Conservation (phyloP, 2,888 invertebrate species). For the Craniophora ligustri region DNA sequence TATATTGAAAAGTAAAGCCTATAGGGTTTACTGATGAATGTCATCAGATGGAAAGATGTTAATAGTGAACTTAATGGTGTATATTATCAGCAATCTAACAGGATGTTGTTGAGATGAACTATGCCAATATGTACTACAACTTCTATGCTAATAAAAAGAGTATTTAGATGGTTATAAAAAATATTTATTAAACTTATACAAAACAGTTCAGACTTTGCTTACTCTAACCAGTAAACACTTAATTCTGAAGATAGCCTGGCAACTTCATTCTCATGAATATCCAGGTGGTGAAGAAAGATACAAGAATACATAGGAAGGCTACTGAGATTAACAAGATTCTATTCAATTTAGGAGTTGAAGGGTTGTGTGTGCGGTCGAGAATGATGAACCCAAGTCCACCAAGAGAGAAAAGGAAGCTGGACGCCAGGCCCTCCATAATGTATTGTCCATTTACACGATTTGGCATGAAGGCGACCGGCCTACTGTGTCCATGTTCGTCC, state of each 20-base stretch:
- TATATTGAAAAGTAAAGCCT: too few relatives aligned
- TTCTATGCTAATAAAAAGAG: conserved; percentile 17
- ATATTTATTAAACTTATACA: conserved; percentile 74
- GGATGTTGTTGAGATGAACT: too few relatives aligned
- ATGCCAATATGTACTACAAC: neutral
- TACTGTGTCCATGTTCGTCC: conserved; percentile 98
- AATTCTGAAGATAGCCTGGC: conserved; percentile 93
- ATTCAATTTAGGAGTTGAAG: conserved; percentile 96
- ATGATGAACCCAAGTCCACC: conserved; percentile 99
- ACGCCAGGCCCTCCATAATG: conserved; percentile 99
- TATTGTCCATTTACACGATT: conserved; percentile 99
- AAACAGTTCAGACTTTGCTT: conserved; percentile 56
- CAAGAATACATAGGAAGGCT: conserved; percentile 96
- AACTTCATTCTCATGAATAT: conserved; percentile 99
- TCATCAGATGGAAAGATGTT: too few relatives aligned
- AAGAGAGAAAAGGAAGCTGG: conserved; percentile 98
- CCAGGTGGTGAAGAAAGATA: conserved; percentile 98
- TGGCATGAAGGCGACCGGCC: conserved; percentile 99
- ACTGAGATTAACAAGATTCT: conserved; percentile 96
- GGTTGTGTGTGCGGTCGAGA: conserved; percentile 97
- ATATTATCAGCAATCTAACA: too few relatives aligned
- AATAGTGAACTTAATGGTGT: too few relatives aligned
- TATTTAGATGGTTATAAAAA: conserved; percentile 56
- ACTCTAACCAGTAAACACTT: conserved; percentile 61
- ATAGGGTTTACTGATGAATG: too few relatives aligned